Evolutionary conservation across 2,888 invertebrate genomes (phyloP), one percentile per base, ranked within the genome.

Genomic region (Callyntrura sp.): DNA sequence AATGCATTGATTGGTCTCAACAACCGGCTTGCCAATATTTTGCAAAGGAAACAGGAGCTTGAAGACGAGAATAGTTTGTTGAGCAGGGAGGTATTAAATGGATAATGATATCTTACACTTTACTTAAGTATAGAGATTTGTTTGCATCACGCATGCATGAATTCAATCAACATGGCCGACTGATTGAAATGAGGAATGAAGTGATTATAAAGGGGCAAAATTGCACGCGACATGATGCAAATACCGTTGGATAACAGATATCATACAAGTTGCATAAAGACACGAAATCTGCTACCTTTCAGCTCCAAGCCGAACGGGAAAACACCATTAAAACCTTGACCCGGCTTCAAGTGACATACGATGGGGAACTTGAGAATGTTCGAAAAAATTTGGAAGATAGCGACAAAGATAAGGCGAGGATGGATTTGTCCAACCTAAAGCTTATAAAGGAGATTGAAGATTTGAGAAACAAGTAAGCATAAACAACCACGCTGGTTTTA

Each of bases 251-350:
- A 17, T 70, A 43, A 45, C 11, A 45, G 17, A 6, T 70, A 43
- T 17, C 11, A 45, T 2, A 6, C 17, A n/a, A 70, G 17, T 43
- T n/a, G 43, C 51, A 43, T 43, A 28, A 65, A 28, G 62, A 62
- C 9, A 5, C 28, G 65, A 17, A 43, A 43, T 23, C n/a, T n/a
- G n/a, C n/a, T 57, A 55, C n/a, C 28, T 0, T 57, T 57, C 65
- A 92, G 92, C 45, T 92, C 8, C 85, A 88, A 86, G 90, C 91
- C 3, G 92, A 92, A 85, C 85, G 91, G 55, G 92, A 92, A 89
- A 91, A 91, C 48, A 92, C 92, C 8, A 91, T 92, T 1, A 88
- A 86, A 55, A 92, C 92, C 4, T 62, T 92, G 28, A 91, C 91
- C 35, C 83, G 90, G 20, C 90, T 92, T 25, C 90, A 92, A 62